A percentile compares a stretch with the other conserved stretches of the same genome.
These are phyloP conservation scores for Heliornis fulica DNA, from an alignment of 2,113 vertebrate genomes.

Conservation along the genomic window DNA sequence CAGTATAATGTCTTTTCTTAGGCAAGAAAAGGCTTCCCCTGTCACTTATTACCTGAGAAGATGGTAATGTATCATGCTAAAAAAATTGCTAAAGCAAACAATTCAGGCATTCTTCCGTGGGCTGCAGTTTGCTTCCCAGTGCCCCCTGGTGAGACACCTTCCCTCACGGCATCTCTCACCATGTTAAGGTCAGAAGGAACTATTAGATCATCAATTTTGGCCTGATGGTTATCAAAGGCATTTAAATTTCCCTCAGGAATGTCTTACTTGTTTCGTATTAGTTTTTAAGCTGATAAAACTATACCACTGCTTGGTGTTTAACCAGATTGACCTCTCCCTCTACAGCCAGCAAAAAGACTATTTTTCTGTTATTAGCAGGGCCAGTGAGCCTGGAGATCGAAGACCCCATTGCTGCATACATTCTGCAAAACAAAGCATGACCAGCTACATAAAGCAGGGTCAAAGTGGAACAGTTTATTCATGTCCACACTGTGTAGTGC, in stretches of 20 bases:
- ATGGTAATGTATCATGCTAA: background rate
- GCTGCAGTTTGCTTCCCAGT: background rate
- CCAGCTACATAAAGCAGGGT: background rate
- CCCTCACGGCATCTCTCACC: background rate
- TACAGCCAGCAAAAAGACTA: background rate
- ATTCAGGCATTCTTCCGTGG: background rate
- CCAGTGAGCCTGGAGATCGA: background rate
- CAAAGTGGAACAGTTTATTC: background rate
- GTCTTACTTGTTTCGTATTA: slow-evolving; percentile 29
- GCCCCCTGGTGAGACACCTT: background rate
- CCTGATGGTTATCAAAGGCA: slow-evolving; percentile 7
- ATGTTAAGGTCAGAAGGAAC: background rate
- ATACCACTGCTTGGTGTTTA: background rate
- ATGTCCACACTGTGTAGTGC: rapidly evolving
- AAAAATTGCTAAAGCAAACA: slow-evolving; percentile 12
- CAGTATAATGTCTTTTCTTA: background rate
- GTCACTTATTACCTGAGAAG: slow-evolving; percentile 8
- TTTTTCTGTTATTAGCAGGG: background rate
- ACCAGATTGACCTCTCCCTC: background rate
- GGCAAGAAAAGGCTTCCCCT: background rate
- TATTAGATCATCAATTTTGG: background rate
- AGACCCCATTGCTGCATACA: background rate
- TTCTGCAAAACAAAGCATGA: background rate
- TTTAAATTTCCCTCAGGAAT: background rate
- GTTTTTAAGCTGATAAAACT: background rate